Evolutionary conservation across 2,888 invertebrate species (phyloP).

Genomic region (Monoplex corrugatus): DNA sequence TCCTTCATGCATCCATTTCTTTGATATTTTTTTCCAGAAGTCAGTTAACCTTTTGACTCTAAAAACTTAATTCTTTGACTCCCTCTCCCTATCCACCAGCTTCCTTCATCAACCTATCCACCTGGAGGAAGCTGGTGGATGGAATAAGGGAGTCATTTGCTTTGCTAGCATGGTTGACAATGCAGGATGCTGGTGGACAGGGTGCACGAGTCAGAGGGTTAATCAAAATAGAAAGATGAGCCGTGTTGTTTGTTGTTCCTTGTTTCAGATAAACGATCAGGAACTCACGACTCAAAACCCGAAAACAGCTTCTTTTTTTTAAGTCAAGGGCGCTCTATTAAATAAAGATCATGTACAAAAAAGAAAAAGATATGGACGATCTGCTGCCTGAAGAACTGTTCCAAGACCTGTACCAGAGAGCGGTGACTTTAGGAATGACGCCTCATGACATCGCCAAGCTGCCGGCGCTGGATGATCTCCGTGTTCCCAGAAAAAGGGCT

Average conservation of each 20-base stretch:
- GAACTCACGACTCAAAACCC: background rate
- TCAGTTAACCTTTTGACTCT: no score
- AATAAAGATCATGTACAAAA: background rate
- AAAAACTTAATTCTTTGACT: no score
- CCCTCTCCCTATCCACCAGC: no score
- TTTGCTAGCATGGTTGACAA: no score
- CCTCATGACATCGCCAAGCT: conserved; percentile 64
- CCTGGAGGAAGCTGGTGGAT: no score
- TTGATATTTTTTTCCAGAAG: background rate
- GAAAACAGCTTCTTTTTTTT: no score
- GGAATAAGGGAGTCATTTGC: no score
- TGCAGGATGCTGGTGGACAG: no score
- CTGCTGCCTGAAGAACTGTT: conserved; percentile 45
- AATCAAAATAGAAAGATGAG: background rate
- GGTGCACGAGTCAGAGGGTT: background rate
- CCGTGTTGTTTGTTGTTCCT: no score
- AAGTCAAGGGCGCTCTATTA: no score
- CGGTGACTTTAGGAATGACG: conserved; percentile 65
- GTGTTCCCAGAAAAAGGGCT: background rate
- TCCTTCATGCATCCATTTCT: background rate
- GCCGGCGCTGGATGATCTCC: conserved; percentile 61
- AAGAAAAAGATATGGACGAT: no score
- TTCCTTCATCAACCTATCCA: no score
- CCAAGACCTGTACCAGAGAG: conserved; percentile 63
- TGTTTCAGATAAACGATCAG: background rate